These are phyloP conservation scores for Actinia tenebrosa DNA, from an alignment of 64 coral and sea anemone genomes.

Conservation along the genomic window DNA sequence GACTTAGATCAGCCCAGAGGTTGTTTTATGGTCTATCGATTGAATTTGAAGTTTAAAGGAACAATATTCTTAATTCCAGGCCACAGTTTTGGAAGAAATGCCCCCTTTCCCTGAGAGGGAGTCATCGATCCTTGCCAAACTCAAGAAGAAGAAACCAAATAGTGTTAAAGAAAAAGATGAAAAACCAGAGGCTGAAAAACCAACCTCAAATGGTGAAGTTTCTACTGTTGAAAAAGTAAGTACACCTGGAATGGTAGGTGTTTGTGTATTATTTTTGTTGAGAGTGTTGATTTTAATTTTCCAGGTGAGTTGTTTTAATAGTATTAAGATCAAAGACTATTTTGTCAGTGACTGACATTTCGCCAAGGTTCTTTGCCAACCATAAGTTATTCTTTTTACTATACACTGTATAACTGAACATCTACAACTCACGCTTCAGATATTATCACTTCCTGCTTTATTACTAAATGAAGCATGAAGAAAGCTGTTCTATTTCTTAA, in stretches of 20 bases:
- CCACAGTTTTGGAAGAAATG: slow-evolving; percentile 99
- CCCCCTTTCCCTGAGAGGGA: slow-evolving; percentile 98
- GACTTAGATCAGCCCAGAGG: not conserved
- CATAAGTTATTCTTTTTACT: no score
- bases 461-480: no score
- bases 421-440: no score
- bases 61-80: slow-evolving; percentile 34
- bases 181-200: slow-evolving; percentile 60
- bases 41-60: not conserved
- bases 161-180: slow-evolving; percentile 75
- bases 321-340: no score
- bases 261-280: no score
- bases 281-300: no score
- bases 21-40: not conserved
- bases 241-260: not conserved
- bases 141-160: slow-evolving; percentile 85
- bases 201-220: slow-evolving; percentile 78
- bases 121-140: slow-evolving; percentile 88
- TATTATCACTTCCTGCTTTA: no score
- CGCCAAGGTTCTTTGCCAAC: no score
- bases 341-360: no score
- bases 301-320: no score
- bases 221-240: slow-evolving; percentile 31
- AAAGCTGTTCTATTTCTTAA: no score
- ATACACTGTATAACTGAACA: no score